Evolutionary conservation across 2,797 vertebrate species (phyloP).

Genomic region (Lemur catta): DNA sequence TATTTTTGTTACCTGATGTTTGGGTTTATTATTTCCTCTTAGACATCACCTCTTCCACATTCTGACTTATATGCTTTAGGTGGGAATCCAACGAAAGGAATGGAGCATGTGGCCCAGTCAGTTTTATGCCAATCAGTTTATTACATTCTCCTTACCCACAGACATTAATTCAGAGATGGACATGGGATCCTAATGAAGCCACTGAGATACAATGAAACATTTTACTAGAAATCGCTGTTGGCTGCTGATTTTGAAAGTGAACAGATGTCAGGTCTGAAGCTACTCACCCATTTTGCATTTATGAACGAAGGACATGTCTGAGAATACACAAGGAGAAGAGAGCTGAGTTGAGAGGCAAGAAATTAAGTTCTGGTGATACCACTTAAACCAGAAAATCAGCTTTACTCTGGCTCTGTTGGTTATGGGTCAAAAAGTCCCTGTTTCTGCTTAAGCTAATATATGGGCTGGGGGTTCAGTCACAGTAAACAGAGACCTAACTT

Average conservation of each 20-base stretch:
- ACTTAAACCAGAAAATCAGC: conserved; percentile 3
- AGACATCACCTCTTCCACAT: neutral
- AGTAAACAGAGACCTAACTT: conserved; percentile 18
- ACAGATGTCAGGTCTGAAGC: neutral
- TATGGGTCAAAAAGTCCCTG: neutral
- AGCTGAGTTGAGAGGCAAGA: neutral
- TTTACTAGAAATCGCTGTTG: neutral
- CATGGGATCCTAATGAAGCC: neutral
- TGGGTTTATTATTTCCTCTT: conserved; percentile 31
- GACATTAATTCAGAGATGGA: neutral
- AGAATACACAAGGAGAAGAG: neutral
- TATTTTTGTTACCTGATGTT: neutral
- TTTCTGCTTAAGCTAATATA: neutral
- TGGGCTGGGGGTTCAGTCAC: neutral
- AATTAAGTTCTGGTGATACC: neutral
- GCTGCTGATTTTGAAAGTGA: neutral
- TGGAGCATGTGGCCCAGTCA: neutral
- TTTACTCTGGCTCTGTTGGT: neutral
- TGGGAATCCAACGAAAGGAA: neutral
- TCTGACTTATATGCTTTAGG: neutral
- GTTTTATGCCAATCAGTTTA: neutral
- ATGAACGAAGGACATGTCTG: neutral
- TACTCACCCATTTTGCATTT: neutral
- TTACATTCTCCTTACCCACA: neutral
- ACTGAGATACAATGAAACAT: neutral